phyloP scores from a whole-genome alignment of 2,888 invertebrate species.

The Nemurella pictetii region DNA sequence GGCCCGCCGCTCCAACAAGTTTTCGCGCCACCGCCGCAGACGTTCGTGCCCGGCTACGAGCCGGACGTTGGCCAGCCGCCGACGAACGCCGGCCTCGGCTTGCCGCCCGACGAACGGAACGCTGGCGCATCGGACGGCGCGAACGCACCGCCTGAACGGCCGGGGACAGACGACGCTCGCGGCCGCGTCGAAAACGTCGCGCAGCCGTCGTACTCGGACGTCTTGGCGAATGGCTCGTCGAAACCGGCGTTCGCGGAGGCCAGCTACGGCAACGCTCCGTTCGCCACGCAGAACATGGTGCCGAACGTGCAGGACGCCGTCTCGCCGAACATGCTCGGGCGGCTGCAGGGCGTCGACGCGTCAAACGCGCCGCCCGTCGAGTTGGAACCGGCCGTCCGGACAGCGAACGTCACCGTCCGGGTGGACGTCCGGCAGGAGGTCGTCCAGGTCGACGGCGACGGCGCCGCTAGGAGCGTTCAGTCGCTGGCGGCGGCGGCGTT shows the following conservation, averaged over 20 bases:
- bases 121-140: not conserved
- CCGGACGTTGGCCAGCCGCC: not conserved
- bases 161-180: too few species aligned
- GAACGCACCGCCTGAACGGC: not conserved
- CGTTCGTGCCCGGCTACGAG: slow-evolving; percentile 1
- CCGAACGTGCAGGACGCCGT: not conserved
- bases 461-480: not conserved
- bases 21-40: not conserved
- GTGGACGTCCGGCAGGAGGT: not conserved
- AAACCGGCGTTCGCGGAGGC: not conserved
- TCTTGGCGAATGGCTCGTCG: not conserved
- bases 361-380: not conserved
- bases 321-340: not conserved
- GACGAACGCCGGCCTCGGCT: not conserved
- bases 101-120: not conserved
- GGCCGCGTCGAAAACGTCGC: not conserved
- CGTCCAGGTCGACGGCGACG: not conserved
- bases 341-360: not conserved
- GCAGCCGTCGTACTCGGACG: not conserved
- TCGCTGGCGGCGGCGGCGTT: too few species aligned
- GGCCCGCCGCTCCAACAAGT: slow-evolving; percentile 14
- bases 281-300: not conserved
- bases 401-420: not conserved
- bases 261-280: too few species aligned
- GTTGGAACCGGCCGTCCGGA: not conserved